These are phyloP conservation scores for Elysia chlorotica DNA, from an alignment of 1,140 invertebrate species.

Conservation along the genomic window DNA sequence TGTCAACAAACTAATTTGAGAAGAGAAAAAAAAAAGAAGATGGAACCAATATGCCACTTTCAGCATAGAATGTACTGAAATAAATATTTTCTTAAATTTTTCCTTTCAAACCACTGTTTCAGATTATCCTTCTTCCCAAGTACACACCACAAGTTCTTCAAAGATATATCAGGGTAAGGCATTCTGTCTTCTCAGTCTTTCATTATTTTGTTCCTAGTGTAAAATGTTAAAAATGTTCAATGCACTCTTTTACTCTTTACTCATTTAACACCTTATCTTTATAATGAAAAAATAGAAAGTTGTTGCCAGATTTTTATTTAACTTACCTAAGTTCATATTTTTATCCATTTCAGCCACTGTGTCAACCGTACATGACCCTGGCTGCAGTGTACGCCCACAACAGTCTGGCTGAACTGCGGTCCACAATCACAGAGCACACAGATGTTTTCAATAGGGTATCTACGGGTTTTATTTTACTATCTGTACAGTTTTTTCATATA, in stretches of 20 bases:
- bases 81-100: not conserved
- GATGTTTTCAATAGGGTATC: conserved; percentile 74
- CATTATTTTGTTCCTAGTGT: too few relatives aligned
- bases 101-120: conserved; percentile 25
- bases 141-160: conserved; percentile 88
- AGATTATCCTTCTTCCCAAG: conserved; percentile 81
- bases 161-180: conserved; percentile 78
- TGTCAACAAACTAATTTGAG: too few relatives aligned
- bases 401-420: conserved; percentile 72
- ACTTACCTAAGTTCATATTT: not conserved
- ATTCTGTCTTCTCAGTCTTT: too few relatives aligned
- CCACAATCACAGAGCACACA: conserved; percentile 75
- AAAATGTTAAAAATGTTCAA: too few relatives aligned
- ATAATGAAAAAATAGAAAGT: not conserved
- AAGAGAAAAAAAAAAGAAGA: too few relatives aligned
- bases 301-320: not conserved
- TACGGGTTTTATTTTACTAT: too few relatives aligned
- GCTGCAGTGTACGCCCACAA: conserved; percentile 81
- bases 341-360: conserved; percentile 70
- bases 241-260: too few relatives aligned
- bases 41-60: too few relatives aligned
- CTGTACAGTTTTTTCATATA: too few relatives aligned
- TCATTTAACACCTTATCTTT: too few relatives aligned
- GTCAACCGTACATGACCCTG: conserved; percentile 88
- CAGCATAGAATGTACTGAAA: too few relatives aligned